phyloP scores from a whole-genome alignment of 2,888 invertebrate species.

The Cordilura impudica region DNA sequence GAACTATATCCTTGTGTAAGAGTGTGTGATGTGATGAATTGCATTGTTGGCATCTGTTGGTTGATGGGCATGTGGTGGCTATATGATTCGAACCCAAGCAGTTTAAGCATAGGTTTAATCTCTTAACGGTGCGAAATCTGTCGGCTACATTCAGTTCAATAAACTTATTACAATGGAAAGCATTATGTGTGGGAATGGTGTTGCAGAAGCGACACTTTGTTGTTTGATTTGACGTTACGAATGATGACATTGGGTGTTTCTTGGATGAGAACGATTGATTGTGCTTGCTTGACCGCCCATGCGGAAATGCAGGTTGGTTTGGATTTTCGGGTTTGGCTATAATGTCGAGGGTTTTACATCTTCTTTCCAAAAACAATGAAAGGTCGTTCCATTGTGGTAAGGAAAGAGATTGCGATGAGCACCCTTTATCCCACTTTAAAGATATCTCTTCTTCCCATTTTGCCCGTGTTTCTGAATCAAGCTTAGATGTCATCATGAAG shows the following conservation, averaged over 20 bases:
- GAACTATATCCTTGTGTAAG: too few species aligned
- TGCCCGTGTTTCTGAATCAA: conserved; percentile 28
- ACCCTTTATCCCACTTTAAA: not conserved
- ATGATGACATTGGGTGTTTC: not conserved
- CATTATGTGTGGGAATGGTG: not conserved
- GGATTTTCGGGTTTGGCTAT: not conserved
- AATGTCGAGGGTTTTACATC: conserved; percentile 15
- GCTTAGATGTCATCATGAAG: conserved; percentile 18
- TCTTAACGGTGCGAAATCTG: too few species aligned
- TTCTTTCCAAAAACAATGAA: not conserved
- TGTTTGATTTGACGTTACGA: not conserved
- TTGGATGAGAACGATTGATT: not conserved
- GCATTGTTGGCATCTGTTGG: too few species aligned
- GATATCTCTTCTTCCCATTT: conserved; percentile 30
- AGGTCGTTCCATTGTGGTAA: conserved; percentile 13
- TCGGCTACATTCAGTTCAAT: too few species aligned
- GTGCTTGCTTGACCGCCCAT: not conserved
- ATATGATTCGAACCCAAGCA: too few species aligned
- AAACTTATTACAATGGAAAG: too few species aligned
- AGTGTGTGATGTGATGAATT: too few species aligned
- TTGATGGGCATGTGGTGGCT: too few species aligned
- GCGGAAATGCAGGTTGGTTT: not conserved
- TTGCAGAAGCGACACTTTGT: conserved; percentile 6
- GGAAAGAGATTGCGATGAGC: not conserved
- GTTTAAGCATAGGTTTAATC: too few species aligned